Evolutionary conservation across 37 sponge, comb jelly and placozoan genomes (phyloP).

Genomic region (Cliona cf. orientalis): DNA sequence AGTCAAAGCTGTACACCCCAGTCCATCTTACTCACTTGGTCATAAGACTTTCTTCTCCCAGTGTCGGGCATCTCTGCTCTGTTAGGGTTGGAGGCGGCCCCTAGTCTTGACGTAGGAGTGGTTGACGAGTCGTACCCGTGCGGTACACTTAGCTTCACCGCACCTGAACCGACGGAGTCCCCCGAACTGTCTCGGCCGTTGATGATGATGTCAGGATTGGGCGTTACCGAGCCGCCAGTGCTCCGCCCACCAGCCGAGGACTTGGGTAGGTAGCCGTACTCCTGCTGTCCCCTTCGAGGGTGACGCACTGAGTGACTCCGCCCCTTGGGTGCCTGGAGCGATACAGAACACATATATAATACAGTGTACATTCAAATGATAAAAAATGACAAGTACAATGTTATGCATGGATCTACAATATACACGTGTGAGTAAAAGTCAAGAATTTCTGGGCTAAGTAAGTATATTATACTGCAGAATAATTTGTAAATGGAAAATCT

Average conservation of each 20-base stretch:
- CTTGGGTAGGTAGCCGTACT: conserved; percentile 1
- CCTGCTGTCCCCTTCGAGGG: background rate
- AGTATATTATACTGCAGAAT: too few relatives aligned
- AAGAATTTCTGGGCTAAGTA: too few relatives aligned
- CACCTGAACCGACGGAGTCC: conserved; percentile 26
- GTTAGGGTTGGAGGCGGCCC: conserved; percentile 65
- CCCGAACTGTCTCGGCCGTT: conserved; percentile 48
- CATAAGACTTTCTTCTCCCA: conserved; percentile 63
- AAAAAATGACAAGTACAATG: too few relatives aligned
- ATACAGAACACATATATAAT: too few relatives aligned
- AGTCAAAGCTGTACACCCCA: too few relatives aligned
- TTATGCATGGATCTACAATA: too few relatives aligned
- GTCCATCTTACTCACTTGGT: conserved; percentile 28
- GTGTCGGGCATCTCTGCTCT: conserved; percentile 66
- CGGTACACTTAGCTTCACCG: background rate
- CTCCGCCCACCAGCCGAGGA: background rate
- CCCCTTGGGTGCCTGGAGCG: conserved; percentile 20
- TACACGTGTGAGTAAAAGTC: too few relatives aligned
- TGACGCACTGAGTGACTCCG: conserved; percentile 78
- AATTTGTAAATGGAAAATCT: too few relatives aligned
- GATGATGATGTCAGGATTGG: conserved; percentile 19
- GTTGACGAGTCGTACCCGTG: background rate
- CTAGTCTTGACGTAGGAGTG: background rate
- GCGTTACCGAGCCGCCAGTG: background rate
- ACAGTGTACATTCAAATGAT: too few relatives aligned